Evolutionary conservation across 2,888 invertebrate species (phyloP).

Genomic region (Nomada hirtipes): DNA sequence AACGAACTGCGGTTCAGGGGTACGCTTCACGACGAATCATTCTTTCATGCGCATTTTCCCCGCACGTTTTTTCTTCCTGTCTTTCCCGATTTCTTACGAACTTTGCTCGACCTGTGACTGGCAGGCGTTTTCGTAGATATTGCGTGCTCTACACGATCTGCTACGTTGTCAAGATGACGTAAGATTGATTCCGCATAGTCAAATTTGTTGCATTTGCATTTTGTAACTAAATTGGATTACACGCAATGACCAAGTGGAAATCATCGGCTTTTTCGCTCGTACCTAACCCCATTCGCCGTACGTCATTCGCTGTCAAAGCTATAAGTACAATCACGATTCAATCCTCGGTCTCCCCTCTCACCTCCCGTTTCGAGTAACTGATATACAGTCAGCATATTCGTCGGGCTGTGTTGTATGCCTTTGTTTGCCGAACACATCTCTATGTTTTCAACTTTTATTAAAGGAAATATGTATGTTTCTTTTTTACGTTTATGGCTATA

Average conservation of each 20-base stretch:
- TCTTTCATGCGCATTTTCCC: conserved; percentile 29
- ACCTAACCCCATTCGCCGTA: conserved; percentile 68
- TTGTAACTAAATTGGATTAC: conserved; percentile 33
- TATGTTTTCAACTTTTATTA: neutral
- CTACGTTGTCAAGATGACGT: conserved; percentile 74
- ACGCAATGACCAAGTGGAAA: conserved; percentile 25
- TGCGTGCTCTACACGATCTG: conserved; percentile 63
- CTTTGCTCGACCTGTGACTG: conserved; percentile 36
- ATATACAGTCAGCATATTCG: conserved; percentile 54
- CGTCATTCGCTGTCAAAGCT: conserved; percentile 69
- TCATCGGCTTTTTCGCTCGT: conserved; percentile 35
- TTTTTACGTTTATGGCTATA: neutral
- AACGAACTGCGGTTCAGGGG: conserved; percentile 96
- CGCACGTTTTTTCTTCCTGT: conserved; percentile 15
- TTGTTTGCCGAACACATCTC: conserved; percentile 17
- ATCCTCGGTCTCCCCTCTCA: conserved; percentile 51
- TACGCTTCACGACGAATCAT: conserved; percentile 85
- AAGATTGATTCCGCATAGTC: conserved; percentile 54
- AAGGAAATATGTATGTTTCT: neutral
- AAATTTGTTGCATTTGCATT: conserved; percentile 44
- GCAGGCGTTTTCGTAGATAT: conserved; percentile 38
- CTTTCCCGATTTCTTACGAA: neutral
- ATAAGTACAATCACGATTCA: conserved; percentile 55
- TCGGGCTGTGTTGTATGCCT: conserved; percentile 19
- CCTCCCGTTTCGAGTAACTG: conserved; percentile 25